Evolutionary conservation across 2,113 vertebrate genomes (phyloP), one percentile per base, ranked within the genome.

Genomic region (Elaphurus davidianus): DNA sequence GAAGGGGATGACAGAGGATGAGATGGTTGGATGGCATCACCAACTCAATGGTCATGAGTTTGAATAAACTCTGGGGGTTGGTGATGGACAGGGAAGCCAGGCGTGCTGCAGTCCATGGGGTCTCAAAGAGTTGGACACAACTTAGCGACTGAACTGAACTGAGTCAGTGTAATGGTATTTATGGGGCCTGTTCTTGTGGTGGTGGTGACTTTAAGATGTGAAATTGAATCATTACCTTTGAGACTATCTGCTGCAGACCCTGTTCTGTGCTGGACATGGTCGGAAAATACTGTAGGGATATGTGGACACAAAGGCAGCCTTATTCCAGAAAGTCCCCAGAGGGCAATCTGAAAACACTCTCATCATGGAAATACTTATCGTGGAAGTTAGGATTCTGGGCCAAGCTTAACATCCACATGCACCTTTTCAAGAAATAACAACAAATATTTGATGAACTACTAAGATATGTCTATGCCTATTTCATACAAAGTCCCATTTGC

Each of bases 381-480:
- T 15, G 17, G 28, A 85, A 23, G 33, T 33, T 6, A 52, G 2
- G 17, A 25, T 17, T 27, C 64, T 21, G 21, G 21, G 57, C 2
- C n/a, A 45, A 62, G 2, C n/a, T 33, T 15, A 8, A 25, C 1
- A 25, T 9, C 25, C 14, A 17, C 10, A n/a, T 9, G 2, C 1
- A 33, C 28, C 2, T 90, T 92, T 54, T 64, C 55, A 43, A 54
- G 27, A 45, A 9, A 19, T 1, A 10, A 6, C 33, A 14, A 27
- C 30, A 81, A 23, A 28, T 30, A 19, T 27, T 28, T 43, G 13
- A 62, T 40, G 17, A 50, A 25, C 64, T 45, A 0, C 43, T 11
- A 30, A 0, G 28, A 2, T 1, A 6, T 8, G 15, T 21, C n/a
- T 5, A 9, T n/a, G 13, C 2, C 50, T 21, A 0, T 27, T 78